phyloP scores from a whole-genome alignment of 2,797 vertebrate species.

The Luscinia luscinia region DNA sequence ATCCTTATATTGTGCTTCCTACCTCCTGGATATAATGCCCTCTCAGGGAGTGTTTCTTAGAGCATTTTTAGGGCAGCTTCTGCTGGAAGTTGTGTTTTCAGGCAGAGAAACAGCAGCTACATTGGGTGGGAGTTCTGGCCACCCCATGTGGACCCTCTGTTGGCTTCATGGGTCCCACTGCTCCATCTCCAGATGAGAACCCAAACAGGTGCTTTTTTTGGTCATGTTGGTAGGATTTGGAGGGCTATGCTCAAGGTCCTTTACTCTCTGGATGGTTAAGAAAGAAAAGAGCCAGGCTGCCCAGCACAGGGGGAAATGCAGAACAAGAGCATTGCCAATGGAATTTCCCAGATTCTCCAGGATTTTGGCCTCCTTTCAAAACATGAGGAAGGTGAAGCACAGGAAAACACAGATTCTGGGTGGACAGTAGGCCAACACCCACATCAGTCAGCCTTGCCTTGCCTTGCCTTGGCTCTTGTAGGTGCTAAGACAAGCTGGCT shows the following conservation, averaged over 20 bases:
- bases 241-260: background rate
- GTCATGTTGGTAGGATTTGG: background rate
- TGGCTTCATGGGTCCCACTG: background rate
- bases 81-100: background rate
- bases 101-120: background rate
- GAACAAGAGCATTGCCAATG: background rate
- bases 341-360: background rate
- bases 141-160: accelerated
- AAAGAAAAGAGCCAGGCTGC: background rate
- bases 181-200: accelerated
- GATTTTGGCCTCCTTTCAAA: conserved; percentile 7
- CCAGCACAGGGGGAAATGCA: background rate
- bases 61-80: background rate
- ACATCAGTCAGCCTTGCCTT: background rate
- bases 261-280: background rate
- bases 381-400: background rate
- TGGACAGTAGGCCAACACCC: background rate
- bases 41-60: background rate
- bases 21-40: accelerated
- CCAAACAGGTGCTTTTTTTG: background rate
- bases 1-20: background rate
- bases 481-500: background rate
- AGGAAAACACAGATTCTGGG: background rate
- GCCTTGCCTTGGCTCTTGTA: background rate
- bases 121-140: background rate